Base-by-base conservation (phyloP, 2,888 invertebrate species). In the Spialia ferax region DNA sequence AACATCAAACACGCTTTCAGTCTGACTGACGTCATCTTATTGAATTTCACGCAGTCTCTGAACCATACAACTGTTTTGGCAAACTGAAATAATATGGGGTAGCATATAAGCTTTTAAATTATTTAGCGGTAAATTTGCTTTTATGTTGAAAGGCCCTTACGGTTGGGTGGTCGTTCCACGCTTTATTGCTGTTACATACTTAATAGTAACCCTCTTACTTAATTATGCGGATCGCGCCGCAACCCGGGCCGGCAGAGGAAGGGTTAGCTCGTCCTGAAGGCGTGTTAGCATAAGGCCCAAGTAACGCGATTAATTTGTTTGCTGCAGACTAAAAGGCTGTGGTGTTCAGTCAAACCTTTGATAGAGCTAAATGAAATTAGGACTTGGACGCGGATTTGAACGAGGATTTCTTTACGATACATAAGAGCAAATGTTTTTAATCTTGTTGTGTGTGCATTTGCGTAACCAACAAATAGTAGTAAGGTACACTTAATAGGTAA, bases 121-220 rank as follows among this genome's bases (percentile, higher is more conserved):
- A 85, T 85, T 82, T 78, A 85, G 77, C 74, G 75, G 78, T 77
- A 81, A 86, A 85, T 87, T 86, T 84, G 85, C 85, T 85, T 86
- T 83, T 81, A 82, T 77, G 74, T 77, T 78, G 77, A 74, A 57
- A 79, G 79, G 78, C 79, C 81, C 81, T 79, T 77, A 79, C 79
- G 84, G 78, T 79, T 74, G 84, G 82, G 77, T 77, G 81, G 83
- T 77, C 77, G 83, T 83, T 82, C 76, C 77, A 71, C 79, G 80
- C 83, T 87, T 87, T 89, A 90, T 91, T 87, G 86, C 88, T 88
- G 84, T 86, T 90, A 89, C 89, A 91, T 90, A 86, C 88, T 89
- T 91, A 88, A 90, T 89, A 87, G 84, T 86, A 86, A 85, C 87
- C 88, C 89, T 87, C 81, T 88, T 90, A 87, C 85, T 91, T 91